A percentile compares a stretch with the other conserved stretches of the same genome.
Evolutionary conservation across 2,797 vertebrate species (phyloP).

Genomic region (Scolopax bukidnonensis): DNA sequence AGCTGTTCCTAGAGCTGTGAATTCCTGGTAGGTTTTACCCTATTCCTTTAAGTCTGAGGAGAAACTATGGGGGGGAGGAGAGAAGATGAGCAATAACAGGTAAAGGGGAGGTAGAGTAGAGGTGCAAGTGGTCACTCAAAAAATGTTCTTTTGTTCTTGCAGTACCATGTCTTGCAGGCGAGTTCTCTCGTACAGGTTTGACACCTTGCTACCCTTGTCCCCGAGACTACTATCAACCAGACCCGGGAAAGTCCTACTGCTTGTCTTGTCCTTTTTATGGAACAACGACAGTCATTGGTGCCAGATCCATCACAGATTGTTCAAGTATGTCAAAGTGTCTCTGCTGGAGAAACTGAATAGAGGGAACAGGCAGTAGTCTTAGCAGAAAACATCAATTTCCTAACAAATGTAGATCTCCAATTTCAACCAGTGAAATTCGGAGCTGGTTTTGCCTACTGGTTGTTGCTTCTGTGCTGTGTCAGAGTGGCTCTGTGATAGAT

Average conservation of each 20-base stretch:
- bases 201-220: slow-evolving; percentile 94
- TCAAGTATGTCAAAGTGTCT: slow-evolving; percentile 85
- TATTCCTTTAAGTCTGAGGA: not conserved
- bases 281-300: slow-evolving; percentile 89
- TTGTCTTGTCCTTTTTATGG: slow-evolving; percentile 96
- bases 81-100: not conserved
- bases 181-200: slow-evolving; percentile 95
- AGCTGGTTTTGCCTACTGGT: not conserved
- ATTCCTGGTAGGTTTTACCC: not conserved
- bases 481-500: not conserved
- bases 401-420: not conserved
- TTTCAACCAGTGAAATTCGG: not conserved
- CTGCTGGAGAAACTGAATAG: not conserved
- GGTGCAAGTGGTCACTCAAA: not conserved
- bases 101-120: not conserved
- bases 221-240: slow-evolving; percentile 95
- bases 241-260: slow-evolving; percentile 93
- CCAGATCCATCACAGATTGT: slow-evolving; percentile 92
- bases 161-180: slow-evolving; percentile 92
- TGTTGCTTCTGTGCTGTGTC: not conserved
- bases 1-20: not conserved
- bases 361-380: not conserved
- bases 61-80: not conserved
- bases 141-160: slow-evolving; percentile 25
- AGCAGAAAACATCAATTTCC: not conserved